Evolutionary conservation across 2,888 invertebrate species (phyloP).

Genomic region (Nesidiocoris tenuis): DNA sequence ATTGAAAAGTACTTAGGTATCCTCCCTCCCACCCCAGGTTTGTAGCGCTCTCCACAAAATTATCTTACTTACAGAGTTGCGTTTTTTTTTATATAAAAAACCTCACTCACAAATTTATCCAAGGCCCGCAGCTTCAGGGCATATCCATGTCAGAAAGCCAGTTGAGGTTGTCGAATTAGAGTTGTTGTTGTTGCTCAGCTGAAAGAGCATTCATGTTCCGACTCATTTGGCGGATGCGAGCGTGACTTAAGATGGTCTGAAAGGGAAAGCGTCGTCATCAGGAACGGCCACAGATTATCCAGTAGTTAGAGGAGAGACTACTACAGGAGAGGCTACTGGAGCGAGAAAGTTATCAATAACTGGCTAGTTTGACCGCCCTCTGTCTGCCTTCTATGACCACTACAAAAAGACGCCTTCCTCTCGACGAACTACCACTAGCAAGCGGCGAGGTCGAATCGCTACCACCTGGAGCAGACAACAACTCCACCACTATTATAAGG

Average conservation of each 20-base stretch:
- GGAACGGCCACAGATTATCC: slow-evolving; percentile 39
- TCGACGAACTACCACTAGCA: neutral
- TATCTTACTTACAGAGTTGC: too few relatives aligned
- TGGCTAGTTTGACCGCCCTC: slow-evolving; percentile 7
- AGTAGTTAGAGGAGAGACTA: slow-evolving; percentile 37
- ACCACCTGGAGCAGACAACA: neutral
- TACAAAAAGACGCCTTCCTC: neutral
- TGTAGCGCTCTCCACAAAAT: too few relatives aligned
- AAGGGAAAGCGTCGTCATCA: slow-evolving; percentile 36
- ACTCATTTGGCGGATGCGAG: slow-evolving; percentile 31
- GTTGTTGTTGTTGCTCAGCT: neutral
- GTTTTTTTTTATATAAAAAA: too few relatives aligned
- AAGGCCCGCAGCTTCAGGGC: too few relatives aligned
- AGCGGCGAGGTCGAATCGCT: neutral
- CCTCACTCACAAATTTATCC: too few relatives aligned
- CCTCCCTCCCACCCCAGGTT: too few relatives aligned
- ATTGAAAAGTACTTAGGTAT: too few relatives aligned
- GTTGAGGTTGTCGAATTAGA: neutral
- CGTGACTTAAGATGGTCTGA: slow-evolving; percentile 39
- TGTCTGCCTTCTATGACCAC: neutral
- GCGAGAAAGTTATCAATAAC: slow-evolving; percentile 40
- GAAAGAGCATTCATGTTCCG: slow-evolving; percentile 33
- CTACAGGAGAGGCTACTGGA: slow-evolving; percentile 26
- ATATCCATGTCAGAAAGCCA: too few relatives aligned
- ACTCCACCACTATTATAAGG: neutral